Conservation (phyloP, 2,113 vertebrate species). For the Bubalus kerabau region DNA sequence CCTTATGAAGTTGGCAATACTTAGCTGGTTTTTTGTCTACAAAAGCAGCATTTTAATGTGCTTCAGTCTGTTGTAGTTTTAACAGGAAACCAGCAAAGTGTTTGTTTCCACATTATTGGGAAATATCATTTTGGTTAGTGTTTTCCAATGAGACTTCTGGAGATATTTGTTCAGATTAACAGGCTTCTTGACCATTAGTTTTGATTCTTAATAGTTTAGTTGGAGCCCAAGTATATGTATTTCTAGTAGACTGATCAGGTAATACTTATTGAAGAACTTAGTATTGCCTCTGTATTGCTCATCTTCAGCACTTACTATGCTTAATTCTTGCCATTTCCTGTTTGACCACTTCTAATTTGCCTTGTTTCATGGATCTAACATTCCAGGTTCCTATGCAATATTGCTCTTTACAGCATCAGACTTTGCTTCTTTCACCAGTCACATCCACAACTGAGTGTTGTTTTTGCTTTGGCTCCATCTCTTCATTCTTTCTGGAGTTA, state of each 20-base stretch:
- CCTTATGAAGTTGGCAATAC: background rate
- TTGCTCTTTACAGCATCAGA: background rate
- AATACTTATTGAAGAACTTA: background rate
- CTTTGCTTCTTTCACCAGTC: background rate
- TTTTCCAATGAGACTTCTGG: background rate
- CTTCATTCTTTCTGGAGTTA: background rate
- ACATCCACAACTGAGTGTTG: background rate
- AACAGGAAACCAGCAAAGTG: background rate
- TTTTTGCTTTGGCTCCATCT: background rate
- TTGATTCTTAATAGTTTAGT: background rate
- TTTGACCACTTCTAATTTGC: background rate
- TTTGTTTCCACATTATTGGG: background rate
- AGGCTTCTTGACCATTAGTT: background rate
- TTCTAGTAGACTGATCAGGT: background rate
- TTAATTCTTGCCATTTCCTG: background rate
- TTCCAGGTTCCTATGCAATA: background rate
- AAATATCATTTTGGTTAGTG: background rate
- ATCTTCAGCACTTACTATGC: background rate
- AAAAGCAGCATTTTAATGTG: background rate
- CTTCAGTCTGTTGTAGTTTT: background rate
- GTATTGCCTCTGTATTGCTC: background rate
- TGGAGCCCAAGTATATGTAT: background rate
- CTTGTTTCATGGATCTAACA: background rate
- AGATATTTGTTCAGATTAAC: background rate
- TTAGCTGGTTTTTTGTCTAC: background rate